Evolutionary conservation across 2,888 invertebrate species (phyloP).

Genomic region (Octodonta nipae): DNA sequence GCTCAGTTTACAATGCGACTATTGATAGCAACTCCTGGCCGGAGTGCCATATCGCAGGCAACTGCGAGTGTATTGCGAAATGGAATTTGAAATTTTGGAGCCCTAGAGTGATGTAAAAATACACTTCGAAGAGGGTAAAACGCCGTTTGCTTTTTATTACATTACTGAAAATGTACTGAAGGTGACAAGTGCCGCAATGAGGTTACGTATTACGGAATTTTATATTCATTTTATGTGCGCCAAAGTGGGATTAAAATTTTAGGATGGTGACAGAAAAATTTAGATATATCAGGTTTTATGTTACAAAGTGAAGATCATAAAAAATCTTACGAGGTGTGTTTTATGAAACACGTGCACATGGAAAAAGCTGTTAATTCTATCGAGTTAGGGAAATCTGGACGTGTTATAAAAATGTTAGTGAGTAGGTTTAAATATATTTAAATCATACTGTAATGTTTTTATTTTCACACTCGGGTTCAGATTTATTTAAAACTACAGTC

Average conservation of each 20-base stretch:
- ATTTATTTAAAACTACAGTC: no score
- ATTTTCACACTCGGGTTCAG: no score
- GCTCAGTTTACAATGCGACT: constrained; percentile 33
- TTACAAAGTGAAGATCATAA: no score
- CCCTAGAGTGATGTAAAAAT: constrained; percentile 37
- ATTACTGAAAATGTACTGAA: constrained; percentile 35
- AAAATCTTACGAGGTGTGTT: no score
- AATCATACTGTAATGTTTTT: no score
- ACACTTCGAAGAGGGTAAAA: constrained; percentile 34
- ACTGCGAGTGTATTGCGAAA: constrained; percentile 26
- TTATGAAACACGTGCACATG: no score
- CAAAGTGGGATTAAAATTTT: constrained; percentile 36
- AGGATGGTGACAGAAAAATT: constrained; percentile 32
- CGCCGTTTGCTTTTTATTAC: constrained; percentile 36
- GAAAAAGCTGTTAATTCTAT: no score
- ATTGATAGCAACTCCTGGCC: constrained; percentile 26
- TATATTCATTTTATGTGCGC: constrained; percentile 35
- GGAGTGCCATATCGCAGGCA: constrained; percentile 27
- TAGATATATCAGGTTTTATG: constrained; percentile 31
- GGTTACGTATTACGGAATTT: constrained; percentile 36
- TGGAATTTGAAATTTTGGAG: constrained; percentile 39
- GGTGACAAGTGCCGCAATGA: constrained; percentile 35
- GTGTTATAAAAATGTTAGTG: no score
- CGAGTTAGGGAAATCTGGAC: no score
- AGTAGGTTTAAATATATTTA: no score